Evolutionary conservation across 2,113 vertebrate species (phyloP), one percentile per base, ranked within the genome.

Genomic region (Nettapus auritus): DNA sequence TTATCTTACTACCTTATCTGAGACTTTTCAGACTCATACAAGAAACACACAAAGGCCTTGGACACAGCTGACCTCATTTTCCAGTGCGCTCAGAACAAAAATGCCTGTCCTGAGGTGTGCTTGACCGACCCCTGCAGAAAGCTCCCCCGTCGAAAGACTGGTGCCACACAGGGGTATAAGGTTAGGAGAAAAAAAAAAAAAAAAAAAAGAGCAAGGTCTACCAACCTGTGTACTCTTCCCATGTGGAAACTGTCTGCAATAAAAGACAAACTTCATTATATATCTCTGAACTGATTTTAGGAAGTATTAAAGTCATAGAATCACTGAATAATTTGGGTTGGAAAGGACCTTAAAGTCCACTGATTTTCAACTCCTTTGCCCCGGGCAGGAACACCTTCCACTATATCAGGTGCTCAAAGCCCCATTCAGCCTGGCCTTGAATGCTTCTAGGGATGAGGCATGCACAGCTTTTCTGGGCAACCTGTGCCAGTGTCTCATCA

Each of bases 131-230:
- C 1, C 29, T 8, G 20, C 1, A 6, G 9, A 40, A 44, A 50
- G 14, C 12, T 77, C 80, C 14, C 15, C 40, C 48, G 13, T 13
- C 34, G 25, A 50, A 64, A 34, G 22, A 25, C 21, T 62, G 44
- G 10, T 1, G 2, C 12, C 18, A 23, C 6, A 8, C 11, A 53
- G 5, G 19, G 10, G 21, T 56, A 13, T 31, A 73, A 63, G 1
- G 1, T 8, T 38, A 62, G 6, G 8, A 81, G 29, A 33, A 79
- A 53, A 22, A 78, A 66, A 55, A 3, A 3, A 15, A 48, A 52
- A 3, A 3, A 11, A 6, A 4, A n/a, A 46, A 15, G 36, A 28
- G 7, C 11, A 40, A 28, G 1, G 2, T 9, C 3, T 34, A 36
- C 20, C 23, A 21, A 21, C 1, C 1, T 1, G 1, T 19, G 44